Evolutionary conservation across 2,888 invertebrate species (phyloP).

Genomic region (Polyploca ridens): DNA sequence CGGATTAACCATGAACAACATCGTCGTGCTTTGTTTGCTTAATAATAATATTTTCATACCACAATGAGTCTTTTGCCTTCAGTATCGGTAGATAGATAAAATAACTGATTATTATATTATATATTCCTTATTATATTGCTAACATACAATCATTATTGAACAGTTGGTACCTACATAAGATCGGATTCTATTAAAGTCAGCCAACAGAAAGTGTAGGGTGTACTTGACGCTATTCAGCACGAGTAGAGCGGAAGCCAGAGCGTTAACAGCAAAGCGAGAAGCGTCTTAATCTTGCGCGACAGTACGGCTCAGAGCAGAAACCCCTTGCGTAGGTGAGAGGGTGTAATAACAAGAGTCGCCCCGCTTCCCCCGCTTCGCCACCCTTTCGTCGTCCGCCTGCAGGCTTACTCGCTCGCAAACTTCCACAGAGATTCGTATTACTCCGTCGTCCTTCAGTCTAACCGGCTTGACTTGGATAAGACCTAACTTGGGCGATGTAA

Average conservation of each 20-base stretch:
- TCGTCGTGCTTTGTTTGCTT: no score
- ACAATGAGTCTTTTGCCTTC: no score
- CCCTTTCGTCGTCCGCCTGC: constrained; percentile 66
- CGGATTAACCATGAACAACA: no score
- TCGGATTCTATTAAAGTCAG: constrained; percentile 51
- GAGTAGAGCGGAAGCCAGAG: constrained; percentile 65
- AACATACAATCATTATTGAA: not conserved
- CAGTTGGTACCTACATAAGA: constrained; percentile 19
- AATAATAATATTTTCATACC: no score
- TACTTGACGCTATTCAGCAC: constrained; percentile 61
- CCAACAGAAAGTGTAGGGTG: constrained; percentile 50
- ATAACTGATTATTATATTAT: no score
- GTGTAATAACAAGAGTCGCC: constrained; percentile 79
- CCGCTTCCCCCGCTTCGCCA: constrained; percentile 50
- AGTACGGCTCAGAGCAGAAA: constrained; percentile 70
- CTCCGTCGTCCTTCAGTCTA: constrained; percentile 67
- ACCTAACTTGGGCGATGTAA: constrained; percentile 64
- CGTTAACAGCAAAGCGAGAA: constrained; percentile 73
- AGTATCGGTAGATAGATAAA: no score
- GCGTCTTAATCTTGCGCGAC: constrained; percentile 80
- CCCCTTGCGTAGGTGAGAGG: constrained; percentile 81
- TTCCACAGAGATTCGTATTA: constrained; percentile 77
- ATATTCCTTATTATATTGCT: no score
- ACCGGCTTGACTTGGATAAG: constrained; percentile 73
- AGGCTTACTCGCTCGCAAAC: constrained; percentile 69